These are phyloP conservation scores for Bursaphelenchus okinawaensis DNA, from an alignment of 2,888 invertebrate species.

Conservation along the genomic window DNA sequence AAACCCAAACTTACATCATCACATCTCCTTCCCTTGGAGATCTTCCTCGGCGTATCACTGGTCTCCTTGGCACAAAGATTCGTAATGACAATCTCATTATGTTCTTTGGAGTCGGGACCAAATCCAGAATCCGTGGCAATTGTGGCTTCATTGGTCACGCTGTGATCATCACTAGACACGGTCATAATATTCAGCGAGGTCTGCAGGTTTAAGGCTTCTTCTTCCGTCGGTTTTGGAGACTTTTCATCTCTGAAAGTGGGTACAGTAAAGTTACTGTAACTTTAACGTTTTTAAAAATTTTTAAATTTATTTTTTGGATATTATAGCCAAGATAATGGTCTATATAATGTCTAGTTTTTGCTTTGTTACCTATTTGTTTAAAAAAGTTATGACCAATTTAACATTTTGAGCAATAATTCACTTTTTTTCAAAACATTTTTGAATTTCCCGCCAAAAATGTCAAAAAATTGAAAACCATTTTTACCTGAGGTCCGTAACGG, in stretches of 20 bases:
- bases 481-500: slow-evolving; percentile 9
- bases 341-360: too few relatives aligned
- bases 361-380: too few relatives aligned
- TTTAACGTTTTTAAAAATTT: too few relatives aligned
- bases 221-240: neutral
- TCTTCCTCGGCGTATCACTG: slow-evolving; percentile 6
- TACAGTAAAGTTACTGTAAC: too few relatives aligned
- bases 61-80: neutral
- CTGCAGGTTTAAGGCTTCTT: neutral
- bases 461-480: too few relatives aligned
- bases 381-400: too few relatives aligned
- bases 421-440: too few relatives aligned
- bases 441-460: too few relatives aligned
- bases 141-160: neutral
- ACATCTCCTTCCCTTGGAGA: neutral
- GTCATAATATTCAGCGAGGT: neutral
- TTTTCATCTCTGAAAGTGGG: neutral
- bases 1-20: neutral
- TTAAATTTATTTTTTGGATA: too few relatives aligned
- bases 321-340: too few relatives aligned
- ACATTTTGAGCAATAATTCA: too few relatives aligned
- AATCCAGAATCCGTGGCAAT: neutral
- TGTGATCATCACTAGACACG: neutral
- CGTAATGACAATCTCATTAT: neutral
- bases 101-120: neutral